Percentiles rank a stretch among this genome's conserved stretches.
phyloP scores from a whole-genome alignment of 2,797 vertebrate genomes.

The Eulemur mongoz region DNA sequence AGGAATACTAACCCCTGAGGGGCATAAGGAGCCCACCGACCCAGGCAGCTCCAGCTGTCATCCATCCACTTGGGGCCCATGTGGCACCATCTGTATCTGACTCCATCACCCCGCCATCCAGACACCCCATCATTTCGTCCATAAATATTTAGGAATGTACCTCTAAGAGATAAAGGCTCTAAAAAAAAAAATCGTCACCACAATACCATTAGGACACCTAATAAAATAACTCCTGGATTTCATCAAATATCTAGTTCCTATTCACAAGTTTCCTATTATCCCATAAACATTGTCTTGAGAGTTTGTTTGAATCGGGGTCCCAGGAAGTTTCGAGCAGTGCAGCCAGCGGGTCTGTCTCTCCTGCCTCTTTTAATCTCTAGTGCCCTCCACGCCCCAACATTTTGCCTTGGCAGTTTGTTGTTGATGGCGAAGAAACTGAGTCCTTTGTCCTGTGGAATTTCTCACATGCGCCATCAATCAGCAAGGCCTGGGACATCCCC shows the following conservation, averaged over 20 bases:
- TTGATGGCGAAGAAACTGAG: not conserved
- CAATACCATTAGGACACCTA: not conserved
- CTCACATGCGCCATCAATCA: not conserved
- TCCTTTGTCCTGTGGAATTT: not conserved
- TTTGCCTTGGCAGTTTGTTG: not conserved
- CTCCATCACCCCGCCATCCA: not conserved
- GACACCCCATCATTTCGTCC: not conserved
- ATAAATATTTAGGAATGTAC: not conserved
- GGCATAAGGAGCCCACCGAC: no score
- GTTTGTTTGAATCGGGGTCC: not conserved
- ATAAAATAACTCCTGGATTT: not conserved
- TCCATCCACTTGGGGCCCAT: not conserved
- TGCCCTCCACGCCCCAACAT: accelerated
- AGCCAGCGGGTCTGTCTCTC: not conserved
- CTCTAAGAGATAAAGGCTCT: not conserved
- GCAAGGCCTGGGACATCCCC: not conserved
- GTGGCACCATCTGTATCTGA: not conserved
- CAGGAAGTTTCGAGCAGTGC: not conserved
- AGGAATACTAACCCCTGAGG: no score
- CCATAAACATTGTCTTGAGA: not conserved
- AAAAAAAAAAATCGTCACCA: not conserved
- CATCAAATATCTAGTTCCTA: not conserved
- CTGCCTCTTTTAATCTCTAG: not conserved
- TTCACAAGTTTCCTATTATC: not conserved
- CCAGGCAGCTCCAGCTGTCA: no score